Evolutionary conservation across 2,888 invertebrate species (phyloP), one percentile per base, ranked within the genome.

Genomic region (Drosophila multiciliata): DNA sequence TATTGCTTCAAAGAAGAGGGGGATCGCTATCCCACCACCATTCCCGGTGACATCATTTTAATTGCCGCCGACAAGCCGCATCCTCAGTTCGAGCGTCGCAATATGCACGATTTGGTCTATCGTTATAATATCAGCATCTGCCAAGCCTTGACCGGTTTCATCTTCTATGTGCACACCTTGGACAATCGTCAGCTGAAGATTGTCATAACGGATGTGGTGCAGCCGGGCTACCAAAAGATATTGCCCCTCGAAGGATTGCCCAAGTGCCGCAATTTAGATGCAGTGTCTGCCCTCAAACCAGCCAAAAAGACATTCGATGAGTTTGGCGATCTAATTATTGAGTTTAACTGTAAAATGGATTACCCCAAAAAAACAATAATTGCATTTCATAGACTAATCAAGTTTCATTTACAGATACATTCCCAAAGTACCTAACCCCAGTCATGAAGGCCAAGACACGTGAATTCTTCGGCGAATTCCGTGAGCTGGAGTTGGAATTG

Each of bases 1-100:
- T 95, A 96, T 55, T 93, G 94, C 73, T 97, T 97, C 90, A 95
- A 95, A 42, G 96, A 96, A 87, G 96, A 96, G 92, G 97, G 97
- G 0, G 97, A 98, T 92, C 96, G 96, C 83, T 95, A 95, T 33
- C 96, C 96, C 0, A 95, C 95, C 3, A 95, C 95, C 66, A 91
- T 93, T 87, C 88, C 92, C 92, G 96, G 96, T 33, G 97, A 97
- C 91, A 95, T 97, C 1, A 94, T 97, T 71, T 97, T 97, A 89
- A 94, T 96, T 63, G 95, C 95, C 0, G 95, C 96, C 91, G 97
- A 97, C 80, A 94, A 95, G 67, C 95, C 95, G 1, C 96, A 97
- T 89, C 94, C 95, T 0, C 92, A 93, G 1, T 97, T 95, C 91
- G 91, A 94, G 38, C 81, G 92, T 0, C 94, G 96, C 62, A 95